Evolutionary conservation across 2,113 vertebrate genomes (phyloP).

Genomic region (Neomonachus schauinslandi): DNA sequence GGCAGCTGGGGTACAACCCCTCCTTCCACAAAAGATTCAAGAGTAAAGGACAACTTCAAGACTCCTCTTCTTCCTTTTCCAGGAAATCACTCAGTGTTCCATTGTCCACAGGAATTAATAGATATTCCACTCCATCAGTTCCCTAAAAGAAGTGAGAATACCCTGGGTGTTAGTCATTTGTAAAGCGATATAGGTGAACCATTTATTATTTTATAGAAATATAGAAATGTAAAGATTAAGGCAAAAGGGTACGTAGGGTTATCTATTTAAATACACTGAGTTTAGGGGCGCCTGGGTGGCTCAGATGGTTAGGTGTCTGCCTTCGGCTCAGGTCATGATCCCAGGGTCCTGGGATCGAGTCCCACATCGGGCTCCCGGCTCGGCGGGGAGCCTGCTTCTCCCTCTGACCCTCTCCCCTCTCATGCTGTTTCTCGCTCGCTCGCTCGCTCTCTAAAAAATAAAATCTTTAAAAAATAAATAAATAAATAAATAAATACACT

Average conservation of each 20-base stretch:
- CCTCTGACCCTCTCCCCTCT: no score
- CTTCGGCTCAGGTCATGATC: no score
- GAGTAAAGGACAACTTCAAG: slow-evolving; percentile 65
- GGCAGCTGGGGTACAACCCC: slow-evolving; percentile 54
- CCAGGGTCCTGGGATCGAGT: no score
- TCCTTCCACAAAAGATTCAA: slow-evolving; percentile 2
- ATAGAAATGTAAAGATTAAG: neutral
- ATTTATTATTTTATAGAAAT: neutral
- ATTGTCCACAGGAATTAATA: slow-evolving; percentile 93
- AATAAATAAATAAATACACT: neutral
- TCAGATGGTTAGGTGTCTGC: no score
- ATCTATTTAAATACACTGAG: neutral
- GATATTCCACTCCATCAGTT: slow-evolving; percentile 95
- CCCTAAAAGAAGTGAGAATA: slow-evolving; percentile 87
- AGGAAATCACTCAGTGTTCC: slow-evolving; percentile 93
- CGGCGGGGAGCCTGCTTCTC: no score
- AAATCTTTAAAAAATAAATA: no score
- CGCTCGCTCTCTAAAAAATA: no score
- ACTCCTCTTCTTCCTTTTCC: slow-evolving; percentile 91
- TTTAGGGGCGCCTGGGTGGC: no score
- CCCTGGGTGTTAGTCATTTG: neutral
- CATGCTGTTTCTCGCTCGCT: no score
- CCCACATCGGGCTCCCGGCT: no score
- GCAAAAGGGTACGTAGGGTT: neutral
- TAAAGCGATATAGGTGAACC: neutral